Conservation (phyloP, 2,888 invertebrate species). For the Hypolimnas misippus region DNA sequence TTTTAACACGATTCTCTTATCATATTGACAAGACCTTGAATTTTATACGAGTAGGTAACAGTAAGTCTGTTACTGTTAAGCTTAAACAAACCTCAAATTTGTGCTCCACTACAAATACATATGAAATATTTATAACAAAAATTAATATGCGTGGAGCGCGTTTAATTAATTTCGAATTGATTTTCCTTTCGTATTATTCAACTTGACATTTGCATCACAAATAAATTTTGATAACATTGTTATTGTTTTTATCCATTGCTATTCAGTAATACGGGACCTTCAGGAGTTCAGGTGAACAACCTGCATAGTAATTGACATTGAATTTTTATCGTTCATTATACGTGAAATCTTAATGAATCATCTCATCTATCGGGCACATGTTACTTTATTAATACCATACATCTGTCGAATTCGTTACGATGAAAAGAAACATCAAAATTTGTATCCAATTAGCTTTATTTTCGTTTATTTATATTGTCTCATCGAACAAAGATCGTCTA, state of each 20-base stretch:
- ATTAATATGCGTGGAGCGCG: neutral
- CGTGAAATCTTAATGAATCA: neutral
- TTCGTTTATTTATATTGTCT: constrained; percentile 22
- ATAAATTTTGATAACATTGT: constrained; percentile 11
- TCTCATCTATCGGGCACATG: neutral
- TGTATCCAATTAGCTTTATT: constrained; percentile 8
- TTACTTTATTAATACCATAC: neutral
- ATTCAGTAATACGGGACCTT: constrained; percentile 5
- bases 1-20: constrained; percentile 2
- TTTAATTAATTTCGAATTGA: neutral
- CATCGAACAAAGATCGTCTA: constrained; percentile 35
- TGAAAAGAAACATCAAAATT: neutral
- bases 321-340: constrained; percentile 4
- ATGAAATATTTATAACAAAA: constrained; percentile 1
- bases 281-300: constrained; percentile 8
- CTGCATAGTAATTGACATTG: constrained; percentile 9
- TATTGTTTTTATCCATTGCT: constrained; percentile 13
- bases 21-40: constrained; percentile 5
- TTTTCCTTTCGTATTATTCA: neutral
- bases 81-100: neutral
- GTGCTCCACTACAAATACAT: neutral
- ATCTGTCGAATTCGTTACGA: neutral
- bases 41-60: neutral
- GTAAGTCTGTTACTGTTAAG: neutral
- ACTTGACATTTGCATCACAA: constrained; percentile 9